phyloP scores from a whole-genome alignment of 1,140 invertebrate species.

The Trichonephila clavata region DNA sequence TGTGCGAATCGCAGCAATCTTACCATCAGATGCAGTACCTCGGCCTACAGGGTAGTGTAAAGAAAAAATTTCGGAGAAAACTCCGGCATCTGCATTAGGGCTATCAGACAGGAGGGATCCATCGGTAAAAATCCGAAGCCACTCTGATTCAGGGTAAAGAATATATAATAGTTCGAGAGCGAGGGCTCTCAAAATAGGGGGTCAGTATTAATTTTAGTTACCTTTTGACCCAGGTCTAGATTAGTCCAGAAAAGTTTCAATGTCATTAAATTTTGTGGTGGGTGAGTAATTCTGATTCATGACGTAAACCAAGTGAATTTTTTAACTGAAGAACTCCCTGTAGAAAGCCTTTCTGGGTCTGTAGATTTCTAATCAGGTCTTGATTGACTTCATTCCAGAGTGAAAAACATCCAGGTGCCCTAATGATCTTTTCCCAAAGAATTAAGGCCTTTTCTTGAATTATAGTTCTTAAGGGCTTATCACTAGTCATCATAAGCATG shows the following conservation, averaged over 20 bases:
- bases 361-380: not conserved
- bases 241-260: not conserved
- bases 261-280: not conserved
- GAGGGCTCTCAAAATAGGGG: conserved; percentile 17
- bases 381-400: no score
- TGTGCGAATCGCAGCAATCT: no score
- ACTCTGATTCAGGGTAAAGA: not conserved
- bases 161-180: not conserved
- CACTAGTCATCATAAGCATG: no score
- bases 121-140: not conserved
- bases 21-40: no score
- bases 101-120: not conserved
- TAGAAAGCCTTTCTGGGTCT: conserved; percentile 12
- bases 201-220: conserved; percentile 24
- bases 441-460: no score
- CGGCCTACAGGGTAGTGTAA: not conserved
- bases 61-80: no score
- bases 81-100: not conserved
- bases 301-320: not conserved
- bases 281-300: not conserved
- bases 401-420: no score
- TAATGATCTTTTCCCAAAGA: no score
- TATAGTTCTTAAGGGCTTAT: no score
- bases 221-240: not conserved
- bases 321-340: conserved; percentile 7